Base-by-base conservation (phyloP, 2,797 vertebrate genomes). In the Manis pentadactyla region DNA sequence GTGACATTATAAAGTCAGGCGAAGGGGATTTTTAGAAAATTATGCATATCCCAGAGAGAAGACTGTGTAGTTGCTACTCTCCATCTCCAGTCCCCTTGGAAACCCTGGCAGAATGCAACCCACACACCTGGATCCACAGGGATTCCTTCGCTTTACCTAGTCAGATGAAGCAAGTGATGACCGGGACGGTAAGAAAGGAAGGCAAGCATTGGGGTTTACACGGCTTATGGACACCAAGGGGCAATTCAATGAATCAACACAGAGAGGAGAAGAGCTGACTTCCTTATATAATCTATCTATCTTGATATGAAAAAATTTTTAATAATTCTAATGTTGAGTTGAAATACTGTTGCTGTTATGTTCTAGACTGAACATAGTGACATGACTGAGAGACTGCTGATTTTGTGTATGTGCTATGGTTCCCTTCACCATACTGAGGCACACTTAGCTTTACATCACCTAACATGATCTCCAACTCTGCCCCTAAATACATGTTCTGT, bases 11-110 rank as follows among this genome's bases (percentile, higher is more conserved):
- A 87, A 85, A 98, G 78, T 39, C 92, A 97, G 93, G 81, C 69
- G 92, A 90, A 96, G 29, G 42, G 63, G 15, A 71, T 86, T 97
- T 97, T 98, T 91, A 31, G 15, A 77, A 97, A 98, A 90, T 97
- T 93, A 94, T 66, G 0, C 0, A 73, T 34, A 88, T 64, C 90
- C 84, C 31, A 95, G 92, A 90, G 63, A 82, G n/a, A 96, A 87
- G 57, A 83, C 9, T 73, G 14, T 5, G 10, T 25, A 83, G 31
- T 88, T 88, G n/a, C 51, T 12, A 8, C 21, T 82, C 78, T 93
- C 69, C 49, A 93, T 82, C 13, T 82, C 19, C 10, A 55, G 29
- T 34, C 7, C 42, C 42, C 42, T 71, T 86, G 42, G 31, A 92
- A 97, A 63, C 34, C 29, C 12, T 1, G 19, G 6, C 19, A 9